Conservation (phyloP, 2,888 invertebrate species). For the Mantis religiosa region DNA sequence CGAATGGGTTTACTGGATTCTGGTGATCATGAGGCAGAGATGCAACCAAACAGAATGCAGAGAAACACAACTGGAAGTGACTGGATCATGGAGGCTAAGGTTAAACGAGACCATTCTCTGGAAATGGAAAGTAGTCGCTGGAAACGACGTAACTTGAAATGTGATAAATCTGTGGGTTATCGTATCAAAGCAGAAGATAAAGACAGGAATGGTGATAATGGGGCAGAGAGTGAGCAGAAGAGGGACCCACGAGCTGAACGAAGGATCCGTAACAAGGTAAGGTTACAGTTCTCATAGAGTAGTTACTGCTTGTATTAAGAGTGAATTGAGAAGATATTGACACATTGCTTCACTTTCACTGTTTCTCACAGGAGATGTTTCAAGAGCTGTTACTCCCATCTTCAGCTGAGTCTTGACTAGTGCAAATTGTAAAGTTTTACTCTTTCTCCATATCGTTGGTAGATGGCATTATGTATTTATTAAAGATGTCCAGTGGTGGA, state of each 20-base stretch:
- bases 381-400: too few relatives aligned
- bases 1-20: conserved; percentile 26
- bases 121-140: conserved; percentile 21
- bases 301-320: too few relatives aligned
- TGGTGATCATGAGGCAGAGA: conserved; percentile 7
- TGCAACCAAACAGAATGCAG: background rate
- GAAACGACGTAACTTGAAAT: background rate
- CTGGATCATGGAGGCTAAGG: conserved; percentile 10
- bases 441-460: too few relatives aligned
- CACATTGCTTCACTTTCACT: too few relatives aligned
- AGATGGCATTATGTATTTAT: too few relatives aligned
- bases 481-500: too few relatives aligned
- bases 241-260: conserved; percentile 56
- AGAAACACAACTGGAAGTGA: conserved; percentile 16
- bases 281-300: too few relatives aligned
- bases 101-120: conserved; percentile 22
- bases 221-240: conserved; percentile 4
- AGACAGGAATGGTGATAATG: background rate
- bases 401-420: too few relatives aligned
- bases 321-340: too few relatives aligned
- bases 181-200: background rate
- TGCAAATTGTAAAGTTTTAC: too few relatives aligned
- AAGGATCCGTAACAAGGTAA: conserved; percentile 63
- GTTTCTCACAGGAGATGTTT: too few relatives aligned
- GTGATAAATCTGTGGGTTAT: background rate